These are phyloP conservation scores for Muschampia staudingeri DNA, from an alignment of 2,888 invertebrate species.

Conservation along the genomic window DNA sequence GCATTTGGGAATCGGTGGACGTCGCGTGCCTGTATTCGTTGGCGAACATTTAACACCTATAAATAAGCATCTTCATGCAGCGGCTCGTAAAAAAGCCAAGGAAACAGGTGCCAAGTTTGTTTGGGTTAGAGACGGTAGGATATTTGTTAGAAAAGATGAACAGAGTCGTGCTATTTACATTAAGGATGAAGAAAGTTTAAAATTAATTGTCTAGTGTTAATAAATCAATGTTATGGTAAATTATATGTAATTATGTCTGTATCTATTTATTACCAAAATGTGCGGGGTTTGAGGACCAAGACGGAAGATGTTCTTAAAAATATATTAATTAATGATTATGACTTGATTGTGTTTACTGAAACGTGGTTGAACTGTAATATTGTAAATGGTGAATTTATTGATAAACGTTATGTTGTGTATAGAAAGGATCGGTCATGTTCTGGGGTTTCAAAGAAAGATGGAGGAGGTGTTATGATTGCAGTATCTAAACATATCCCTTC, in stretches of 20 bases:
- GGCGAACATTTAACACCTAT: constrained; percentile 15
- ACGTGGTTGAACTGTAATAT: constrained; percentile 35
- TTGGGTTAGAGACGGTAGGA: constrained; percentile 26
- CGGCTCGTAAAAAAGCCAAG: constrained; percentile 25
- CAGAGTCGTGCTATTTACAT: constrained; percentile 29
- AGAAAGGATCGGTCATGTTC: constrained; percentile 12
- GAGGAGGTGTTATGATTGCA: constrained; percentile 51
- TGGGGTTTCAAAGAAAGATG: constrained; percentile 25
- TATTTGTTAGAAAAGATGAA: constrained; percentile 26
- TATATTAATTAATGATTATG: constrained; percentile 27
- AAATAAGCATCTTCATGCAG: constrained; percentile 31
- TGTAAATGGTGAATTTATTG: constrained; percentile 14
- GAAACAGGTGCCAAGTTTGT: constrained; percentile 29
- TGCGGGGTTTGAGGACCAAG: constrained; percentile 31
- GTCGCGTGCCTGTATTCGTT: constrained; percentile 20
- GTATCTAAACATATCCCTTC: constrained; percentile 41
- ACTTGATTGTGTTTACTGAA: constrained; percentile 30
- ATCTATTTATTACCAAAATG: constrained; percentile 31
- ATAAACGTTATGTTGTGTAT: constrained; percentile 18
- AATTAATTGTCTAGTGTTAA: background rate
- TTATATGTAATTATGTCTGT: constrained; percentile 4
- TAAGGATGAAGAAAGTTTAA: constrained; percentile 10
- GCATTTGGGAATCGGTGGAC: constrained; percentile 53
- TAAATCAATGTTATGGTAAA: background rate
- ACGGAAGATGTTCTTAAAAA: constrained; percentile 23